Conservation (phyloP, 2,888 invertebrate species). For the Athrips mouffetella region DNA sequence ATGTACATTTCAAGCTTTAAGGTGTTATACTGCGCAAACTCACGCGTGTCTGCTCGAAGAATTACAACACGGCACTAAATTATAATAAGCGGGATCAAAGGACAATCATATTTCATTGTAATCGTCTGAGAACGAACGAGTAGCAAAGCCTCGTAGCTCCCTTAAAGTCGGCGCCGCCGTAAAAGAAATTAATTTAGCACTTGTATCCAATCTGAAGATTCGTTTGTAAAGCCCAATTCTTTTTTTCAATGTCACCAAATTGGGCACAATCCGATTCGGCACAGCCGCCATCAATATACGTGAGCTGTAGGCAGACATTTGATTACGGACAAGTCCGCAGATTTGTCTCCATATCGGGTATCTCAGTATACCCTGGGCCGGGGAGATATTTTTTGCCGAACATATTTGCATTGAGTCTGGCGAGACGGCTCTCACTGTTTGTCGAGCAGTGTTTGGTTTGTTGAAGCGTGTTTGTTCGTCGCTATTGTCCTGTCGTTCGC, state of each 20-base stretch:
- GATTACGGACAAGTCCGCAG: slow-evolving; percentile 29
- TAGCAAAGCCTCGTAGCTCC: background rate
- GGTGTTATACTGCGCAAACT: slow-evolving; percentile 14
- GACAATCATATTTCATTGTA: background rate
- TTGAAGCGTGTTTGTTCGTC: slow-evolving; percentile 51
- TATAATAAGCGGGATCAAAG: background rate
- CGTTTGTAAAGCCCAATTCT: background rate
- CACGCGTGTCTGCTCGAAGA: slow-evolving; percentile 6
- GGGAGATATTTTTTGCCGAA: slow-evolving; percentile 39
- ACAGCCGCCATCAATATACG: slow-evolving; percentile 8
- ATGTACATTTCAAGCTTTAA: slow-evolving; percentile 22
- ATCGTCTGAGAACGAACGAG: background rate
- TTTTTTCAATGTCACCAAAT: slow-evolving; percentile 4
- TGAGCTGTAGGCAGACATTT: slow-evolving; percentile 4
- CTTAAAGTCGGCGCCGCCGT: background rate
- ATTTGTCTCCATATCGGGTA: slow-evolving; percentile 35
- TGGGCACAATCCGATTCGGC: slow-evolving; percentile 9
- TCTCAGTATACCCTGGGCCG: slow-evolving; percentile 25
- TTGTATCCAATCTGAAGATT: background rate
- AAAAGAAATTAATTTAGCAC: background rate
- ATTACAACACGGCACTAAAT: no score
- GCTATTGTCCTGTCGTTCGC: slow-evolving; percentile 49
- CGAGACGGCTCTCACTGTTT: slow-evolving; percentile 44
- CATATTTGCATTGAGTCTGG: slow-evolving; percentile 48
- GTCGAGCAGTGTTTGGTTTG: slow-evolving; percentile 51